Conservation (phyloP, 2,113 vertebrate species). For the Dolichotis patagonum region DNA sequence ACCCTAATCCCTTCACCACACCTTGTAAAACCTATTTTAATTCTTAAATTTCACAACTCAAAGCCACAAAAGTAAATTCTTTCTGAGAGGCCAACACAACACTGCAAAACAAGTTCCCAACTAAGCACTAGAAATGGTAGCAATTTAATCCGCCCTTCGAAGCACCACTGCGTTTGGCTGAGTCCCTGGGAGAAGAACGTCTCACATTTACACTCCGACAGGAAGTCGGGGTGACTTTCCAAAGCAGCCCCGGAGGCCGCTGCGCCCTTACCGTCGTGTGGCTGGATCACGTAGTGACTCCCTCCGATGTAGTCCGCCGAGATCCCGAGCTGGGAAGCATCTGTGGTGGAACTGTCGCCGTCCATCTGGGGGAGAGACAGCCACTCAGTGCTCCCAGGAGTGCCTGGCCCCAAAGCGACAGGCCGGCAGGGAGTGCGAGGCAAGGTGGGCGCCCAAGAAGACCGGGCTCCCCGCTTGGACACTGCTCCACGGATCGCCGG, state of each 20-base stretch:
- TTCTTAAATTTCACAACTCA: constrained; percentile 23
- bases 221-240: not conserved
- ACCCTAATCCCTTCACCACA: not conserved
- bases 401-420: no score
- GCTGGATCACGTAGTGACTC: constrained; percentile 96
- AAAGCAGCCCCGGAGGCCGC: no score
- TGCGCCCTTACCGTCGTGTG: constrained; percentile 93
- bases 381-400: constrained; percentile 16
- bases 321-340: constrained; percentile 97
- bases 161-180: not conserved
- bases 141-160: constrained; percentile 18
- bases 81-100: not conserved
- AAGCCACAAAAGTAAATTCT: constrained; percentile 15
- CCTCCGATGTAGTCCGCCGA: constrained; percentile 96
- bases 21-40: constrained; percentile 13
- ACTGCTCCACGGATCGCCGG: no score
- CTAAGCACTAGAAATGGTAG: not conserved
- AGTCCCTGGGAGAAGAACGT: not conserved
- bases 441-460: no score
- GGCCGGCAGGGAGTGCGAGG: no score
- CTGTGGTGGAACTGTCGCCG: constrained; percentile 96
- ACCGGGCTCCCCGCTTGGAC: no score
- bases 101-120: not conserved
- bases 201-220: not conserved
- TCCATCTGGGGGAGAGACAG: constrained; percentile 92